These are phyloP conservation scores for Oreochromis niloticus DNA, from an alignment of 2,113 vertebrate species.

Conservation along the genomic window DNA sequence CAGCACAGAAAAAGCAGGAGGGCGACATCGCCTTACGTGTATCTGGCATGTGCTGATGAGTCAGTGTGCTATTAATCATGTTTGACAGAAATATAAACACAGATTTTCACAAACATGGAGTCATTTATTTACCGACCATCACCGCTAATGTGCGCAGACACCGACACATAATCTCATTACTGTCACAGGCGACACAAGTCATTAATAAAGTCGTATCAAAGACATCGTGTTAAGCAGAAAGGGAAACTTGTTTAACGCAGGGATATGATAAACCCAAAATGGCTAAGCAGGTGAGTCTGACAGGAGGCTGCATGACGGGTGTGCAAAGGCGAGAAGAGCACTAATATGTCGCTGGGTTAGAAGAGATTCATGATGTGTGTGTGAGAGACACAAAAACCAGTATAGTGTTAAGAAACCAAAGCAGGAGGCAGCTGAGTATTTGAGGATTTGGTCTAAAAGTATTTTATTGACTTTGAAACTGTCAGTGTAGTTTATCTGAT, in stretches of 20 bases:
- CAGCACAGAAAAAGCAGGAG: neutral
- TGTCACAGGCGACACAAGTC: neutral
- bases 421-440: neutral
- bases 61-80: slow-evolving; percentile 20
- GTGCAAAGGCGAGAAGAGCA: neutral
- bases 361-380: neutral
- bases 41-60: slow-evolving; percentile 1
- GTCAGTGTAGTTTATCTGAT: neutral
- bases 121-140: neutral
- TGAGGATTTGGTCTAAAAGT: neutral
- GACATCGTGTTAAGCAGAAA: neutral
- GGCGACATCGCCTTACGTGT: neutral
- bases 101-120: slow-evolving; percentile 16
- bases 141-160: neutral
- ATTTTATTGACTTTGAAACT: neutral
- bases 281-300: neutral
- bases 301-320: neutral
- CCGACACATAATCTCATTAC: neutral
- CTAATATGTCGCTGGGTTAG: neutral
- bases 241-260: neutral
- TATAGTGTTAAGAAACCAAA: neutral
- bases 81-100: slow-evolving; percentile 19
- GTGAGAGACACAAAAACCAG: neutral
- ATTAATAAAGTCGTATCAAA: neutral
- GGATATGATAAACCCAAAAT: neutral